Evolutionary conservation across 2,888 invertebrate species (phyloP), one percentile per base, ranked within the genome.

Genomic region (Pyrocoelia pectoralis): DNA sequence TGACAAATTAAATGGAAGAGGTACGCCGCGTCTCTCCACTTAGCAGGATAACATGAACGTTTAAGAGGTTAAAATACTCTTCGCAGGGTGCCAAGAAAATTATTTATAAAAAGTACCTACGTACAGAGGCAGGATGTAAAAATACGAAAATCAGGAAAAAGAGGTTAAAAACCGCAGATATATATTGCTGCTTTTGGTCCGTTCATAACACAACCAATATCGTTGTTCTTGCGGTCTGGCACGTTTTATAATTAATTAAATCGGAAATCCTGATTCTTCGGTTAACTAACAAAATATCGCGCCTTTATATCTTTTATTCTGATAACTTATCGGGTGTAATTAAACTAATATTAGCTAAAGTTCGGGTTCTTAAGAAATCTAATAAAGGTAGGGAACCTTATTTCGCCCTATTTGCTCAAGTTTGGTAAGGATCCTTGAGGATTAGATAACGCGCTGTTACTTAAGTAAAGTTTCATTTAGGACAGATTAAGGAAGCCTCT

Each of bases 321-420:
- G 56, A 56, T 56, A 49, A 49, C 17, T 9, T 56, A 56, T 48
- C 48, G 18, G 14, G 29, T 49, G 18, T 10, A 49, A 56, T 56
- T 56, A 56, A 56, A 56, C 48, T 46, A 56, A 56, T 56, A 56
- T 56, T 56, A 33, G 56, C 40, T 38, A 24, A 56, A 56, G 56
- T 56, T 49, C 10, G 6, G 56, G 38, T 49, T 49, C 15, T 17
- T 13, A 33, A 19, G 19, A 54, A 54, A 8, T 2, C 15, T 19
- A 8, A 29, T 41, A 12, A 41, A 15, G 48, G 43, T 17, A 17
- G 43, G 43, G 13, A 13, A 5, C 15, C 8, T 43, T 46, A 15
- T 46, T 46, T 18, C 17, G 17, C 46, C 56, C 53, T 56, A 40
- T 40, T 48, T 24, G 38, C 19, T 29, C 8, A 33, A 33, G 33